Evolutionary conservation across 2,797 vertebrate genomes (phyloP).

Genomic region (Peromyscus nudipes): DNA sequence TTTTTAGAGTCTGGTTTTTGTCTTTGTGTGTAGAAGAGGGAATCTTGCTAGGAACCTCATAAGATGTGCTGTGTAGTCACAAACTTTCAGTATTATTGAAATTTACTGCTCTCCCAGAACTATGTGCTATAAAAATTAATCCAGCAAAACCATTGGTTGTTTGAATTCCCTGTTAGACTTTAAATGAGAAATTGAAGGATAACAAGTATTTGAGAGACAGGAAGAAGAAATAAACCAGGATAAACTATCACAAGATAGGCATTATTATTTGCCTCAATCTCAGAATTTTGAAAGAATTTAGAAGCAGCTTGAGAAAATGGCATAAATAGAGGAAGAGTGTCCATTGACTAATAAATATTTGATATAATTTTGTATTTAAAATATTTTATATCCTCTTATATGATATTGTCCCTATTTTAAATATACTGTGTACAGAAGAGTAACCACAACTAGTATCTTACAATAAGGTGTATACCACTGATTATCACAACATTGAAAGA

Average conservation of each 20-base stretch:
- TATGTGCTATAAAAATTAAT: background rate
- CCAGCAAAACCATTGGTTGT: background rate
- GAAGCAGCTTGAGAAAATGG: background rate
- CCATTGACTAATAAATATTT: background rate
- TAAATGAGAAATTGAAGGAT: background rate
- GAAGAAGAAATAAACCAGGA: background rate
- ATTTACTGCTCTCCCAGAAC: background rate
- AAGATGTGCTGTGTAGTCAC: background rate
- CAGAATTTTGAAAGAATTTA: background rate
- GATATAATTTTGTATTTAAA: background rate
- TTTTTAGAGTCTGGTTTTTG: background rate
- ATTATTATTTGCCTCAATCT: background rate
- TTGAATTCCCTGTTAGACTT: background rate
- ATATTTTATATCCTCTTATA: background rate
- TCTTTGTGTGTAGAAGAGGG: background rate
- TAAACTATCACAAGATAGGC: background rate
- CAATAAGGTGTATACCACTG: background rate
- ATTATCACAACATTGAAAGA: background rate
- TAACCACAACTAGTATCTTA: background rate
- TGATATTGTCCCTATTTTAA: background rate
- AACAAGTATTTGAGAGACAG: background rate
- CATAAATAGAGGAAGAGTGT: background rate
- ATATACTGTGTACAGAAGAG: background rate
- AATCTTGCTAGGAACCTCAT: background rate
- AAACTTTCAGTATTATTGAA: background rate